phyloP scores from a whole-genome alignment of 2,797 vertebrate species.

The Rhinophrynus dorsalis region DNA sequence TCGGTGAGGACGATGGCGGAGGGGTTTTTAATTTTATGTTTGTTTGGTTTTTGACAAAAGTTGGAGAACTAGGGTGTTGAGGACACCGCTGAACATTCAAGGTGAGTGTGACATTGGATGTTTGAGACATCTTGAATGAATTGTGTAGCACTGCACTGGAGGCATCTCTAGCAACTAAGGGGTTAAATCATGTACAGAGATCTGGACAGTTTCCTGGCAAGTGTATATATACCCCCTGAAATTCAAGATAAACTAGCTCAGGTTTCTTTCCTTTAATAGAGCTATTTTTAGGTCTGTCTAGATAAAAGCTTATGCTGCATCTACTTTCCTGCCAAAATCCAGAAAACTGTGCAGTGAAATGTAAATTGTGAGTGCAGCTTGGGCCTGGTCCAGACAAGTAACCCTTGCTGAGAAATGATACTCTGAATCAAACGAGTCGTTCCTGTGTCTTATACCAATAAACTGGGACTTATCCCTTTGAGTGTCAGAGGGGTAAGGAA shows the following conservation, averaged over 20 bases:
- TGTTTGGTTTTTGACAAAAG: no score
- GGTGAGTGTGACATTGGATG: no score
- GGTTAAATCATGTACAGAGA: no score
- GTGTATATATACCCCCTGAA: neutral
- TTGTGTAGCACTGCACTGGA: no score
- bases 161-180: no score
- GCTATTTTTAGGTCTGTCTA: slow-evolving; percentile 4
- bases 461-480: no score
- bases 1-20: no score
- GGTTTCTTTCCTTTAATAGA: neutral
- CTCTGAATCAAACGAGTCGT: slow-evolving; percentile 3
- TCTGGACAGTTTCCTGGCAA: neutral
- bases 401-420: neutral
- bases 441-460: neutral
- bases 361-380: slow-evolving; percentile 1
- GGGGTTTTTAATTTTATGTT: no score
- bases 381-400: neutral
- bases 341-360: neutral
- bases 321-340: slow-evolving; percentile 10
- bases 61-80: no score
- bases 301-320: neutral
- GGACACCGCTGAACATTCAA: no score
- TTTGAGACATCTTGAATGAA: no score
- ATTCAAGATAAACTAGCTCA: neutral
- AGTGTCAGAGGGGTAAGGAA: no score